Evolutionary conservation across 2,113 vertebrate species (phyloP), one percentile per base, ranked within the genome.

Genomic region (Melanostigma gelatinosum): DNA sequence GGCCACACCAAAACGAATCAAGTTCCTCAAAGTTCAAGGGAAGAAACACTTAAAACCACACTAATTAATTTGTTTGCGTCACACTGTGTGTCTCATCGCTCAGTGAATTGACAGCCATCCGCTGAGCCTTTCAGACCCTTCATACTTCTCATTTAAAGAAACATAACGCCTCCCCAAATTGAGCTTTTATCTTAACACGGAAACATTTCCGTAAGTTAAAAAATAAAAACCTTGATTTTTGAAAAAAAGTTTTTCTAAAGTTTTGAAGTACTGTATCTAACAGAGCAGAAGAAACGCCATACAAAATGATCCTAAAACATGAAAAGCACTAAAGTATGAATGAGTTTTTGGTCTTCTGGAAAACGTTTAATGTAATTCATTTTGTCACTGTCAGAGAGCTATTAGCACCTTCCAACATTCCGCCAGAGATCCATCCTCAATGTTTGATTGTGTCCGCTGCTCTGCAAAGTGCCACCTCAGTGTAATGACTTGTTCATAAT

Each of bases 401-500:
- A 84, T 85, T 89, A 87, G 82, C 78, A 73, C 58, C 50, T 86
- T 86, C 67, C 85, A 78, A 87, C 81, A 87, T 69, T 71, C 75
- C 89, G 77, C 84, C 57, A 38, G 73, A 85, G 87, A 86, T 71
- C 83, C 79, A 62, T 48, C 84, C 72, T 86, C 74, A 71, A 68
- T 75, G 68, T 85, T 58, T 89, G 83, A 91, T 80, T 87, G 87
- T 90, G 83, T 91, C 88, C 73, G 52, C 66, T 63, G 79, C 80
- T 86, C 69, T 32, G 83, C 84, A 84, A 88, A 86, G 79, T 72
- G 75, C 84, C 85, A 77, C 80, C 86, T 85, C 74, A 67, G 85
- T 87, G 85, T 90, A 92, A 92, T 91, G 92, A 92, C 64, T 90
- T 90, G 87, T 92, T 93, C 88, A 93, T 92, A 90, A 90, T 90